Percentiles rank a stretch among this genome's conserved stretches.
phyloP scores from a whole-genome alignment of 2,797 vertebrate species.

The Hirundo rustica region DNA sequence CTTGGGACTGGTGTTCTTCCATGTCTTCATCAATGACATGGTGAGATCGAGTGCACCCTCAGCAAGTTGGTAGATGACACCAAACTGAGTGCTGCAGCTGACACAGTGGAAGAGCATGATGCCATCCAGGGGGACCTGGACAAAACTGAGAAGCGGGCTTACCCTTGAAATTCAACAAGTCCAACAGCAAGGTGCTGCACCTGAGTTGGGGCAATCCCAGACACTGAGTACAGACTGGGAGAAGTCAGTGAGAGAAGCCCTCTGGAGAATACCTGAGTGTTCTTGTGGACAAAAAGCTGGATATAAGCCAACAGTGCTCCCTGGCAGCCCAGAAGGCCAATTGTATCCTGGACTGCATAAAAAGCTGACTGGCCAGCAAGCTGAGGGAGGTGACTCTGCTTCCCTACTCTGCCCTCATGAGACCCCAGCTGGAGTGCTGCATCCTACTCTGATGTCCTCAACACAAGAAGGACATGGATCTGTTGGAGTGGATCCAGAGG shows the following conservation, averaged over 20 bases:
- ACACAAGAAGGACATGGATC: background rate
- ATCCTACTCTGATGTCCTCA: background rate
- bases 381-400: background rate
- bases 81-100: background rate
- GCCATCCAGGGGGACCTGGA: background rate
- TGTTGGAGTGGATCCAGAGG: background rate
- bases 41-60: background rate
- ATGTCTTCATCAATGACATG: background rate
- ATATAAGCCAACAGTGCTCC: background rate
- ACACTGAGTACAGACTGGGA: background rate
- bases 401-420: rapidly evolving
- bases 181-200: background rate
- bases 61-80: background rate
- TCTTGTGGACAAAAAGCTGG: background rate
- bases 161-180: background rate
- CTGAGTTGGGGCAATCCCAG: background rate
- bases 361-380: background rate
- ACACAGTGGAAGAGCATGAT: background rate
- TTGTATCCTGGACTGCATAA: background rate
- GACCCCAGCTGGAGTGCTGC: background rate
- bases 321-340: background rate
- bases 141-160: background rate
- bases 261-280: background rate
- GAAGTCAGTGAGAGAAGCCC: background rate
- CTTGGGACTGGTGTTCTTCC: background rate